These are phyloP conservation scores for Petrophora chlorosata DNA, from an alignment of 2,888 invertebrate species.

Conservation along the genomic window DNA sequence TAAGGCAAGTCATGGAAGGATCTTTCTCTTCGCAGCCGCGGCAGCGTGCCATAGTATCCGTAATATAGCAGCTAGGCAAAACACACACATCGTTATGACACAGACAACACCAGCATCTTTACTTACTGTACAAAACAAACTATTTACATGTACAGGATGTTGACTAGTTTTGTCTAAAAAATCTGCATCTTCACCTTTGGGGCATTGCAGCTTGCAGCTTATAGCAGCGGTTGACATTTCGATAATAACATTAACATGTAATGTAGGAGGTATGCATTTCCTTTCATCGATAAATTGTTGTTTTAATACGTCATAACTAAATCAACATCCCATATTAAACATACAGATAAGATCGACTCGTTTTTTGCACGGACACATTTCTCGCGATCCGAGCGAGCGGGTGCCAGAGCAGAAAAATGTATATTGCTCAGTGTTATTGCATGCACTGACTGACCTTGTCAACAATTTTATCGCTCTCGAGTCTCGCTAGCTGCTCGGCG, in stretches of 20 bases:
- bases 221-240: conserved; percentile 17
- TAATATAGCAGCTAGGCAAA: conserved; percentile 87
- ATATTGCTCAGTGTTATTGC: conserved; percentile 13
- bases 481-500: conserved; percentile 91
- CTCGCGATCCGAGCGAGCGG: conserved; percentile 17
- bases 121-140: conserved; percentile 10
- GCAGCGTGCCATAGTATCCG: conserved; percentile 88
- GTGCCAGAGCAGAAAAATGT: conserved; percentile 17
- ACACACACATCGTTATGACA: conserved; percentile 53
- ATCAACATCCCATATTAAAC: conserved; percentile 25
- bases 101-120: conserved; percentile 21
- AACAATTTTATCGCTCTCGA: conserved; percentile 92
- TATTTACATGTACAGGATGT: conserved; percentile 18
- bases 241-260: conserved; percentile 2
- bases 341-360: conserved; percentile 20
- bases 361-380: conserved; percentile 22
- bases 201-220: neutral
- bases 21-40: conserved; percentile 89
- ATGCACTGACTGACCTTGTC: conserved; percentile 86
- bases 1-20: conserved; percentile 91
- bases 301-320: conserved; percentile 14
- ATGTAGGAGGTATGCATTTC: conserved; percentile 12
- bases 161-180: conserved; percentile 6
- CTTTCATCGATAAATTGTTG: conserved; percentile 10
- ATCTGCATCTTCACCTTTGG: conserved; percentile 3